Evolutionary conservation across 2,888 invertebrate genomes (phyloP), one percentile per base, ranked within the genome.

Genomic region (Cetonia aurata): DNA sequence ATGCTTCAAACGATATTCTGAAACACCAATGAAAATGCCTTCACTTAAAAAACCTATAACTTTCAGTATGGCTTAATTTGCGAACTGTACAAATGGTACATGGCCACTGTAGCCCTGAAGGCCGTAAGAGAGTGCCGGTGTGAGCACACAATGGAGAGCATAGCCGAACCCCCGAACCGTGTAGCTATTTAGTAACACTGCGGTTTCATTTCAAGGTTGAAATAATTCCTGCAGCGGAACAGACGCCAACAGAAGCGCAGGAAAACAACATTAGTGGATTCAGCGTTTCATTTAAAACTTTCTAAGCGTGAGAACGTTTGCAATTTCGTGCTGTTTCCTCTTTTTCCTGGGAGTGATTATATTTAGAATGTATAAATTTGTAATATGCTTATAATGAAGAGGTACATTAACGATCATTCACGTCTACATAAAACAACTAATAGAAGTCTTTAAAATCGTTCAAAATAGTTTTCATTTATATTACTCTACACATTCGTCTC

Each of bases 161-260:
- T 52, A 37, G 62, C 50, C 17, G 50, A 50, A 65, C 62, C 37
- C 50, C 50, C 17, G 50, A 50, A 65, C 62, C 37, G 50, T 37
- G 33, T 17, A 65, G 62, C 62, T 37, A 65, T 65, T 65, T 65
- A 37, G 62, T 41, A 50, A 65, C 10, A 33, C 62, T 50, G 62
- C 46, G 62, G 62, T 65, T 65, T 65, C 62, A 65, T 50, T 65
- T 65, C 62, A 65, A 65, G 62, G 62, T 65, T 65, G 62, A 65
- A 65, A 50, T 65, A 65, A 65, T 65, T 65, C 37, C 62, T 41
- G 17, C 37, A 50, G 62, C 8, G 41, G 17, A 33, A 37, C 50
- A 50, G 50, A 50, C 62, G 50, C 37, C 31, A 65, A 50, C 62
- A 50, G 37, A 50, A 37, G 50, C 57, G 42, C 41, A 19, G 19